Evolutionary conservation across 2,797 vertebrate species (phyloP).

Genomic region (Dallia pectoralis): DNA sequence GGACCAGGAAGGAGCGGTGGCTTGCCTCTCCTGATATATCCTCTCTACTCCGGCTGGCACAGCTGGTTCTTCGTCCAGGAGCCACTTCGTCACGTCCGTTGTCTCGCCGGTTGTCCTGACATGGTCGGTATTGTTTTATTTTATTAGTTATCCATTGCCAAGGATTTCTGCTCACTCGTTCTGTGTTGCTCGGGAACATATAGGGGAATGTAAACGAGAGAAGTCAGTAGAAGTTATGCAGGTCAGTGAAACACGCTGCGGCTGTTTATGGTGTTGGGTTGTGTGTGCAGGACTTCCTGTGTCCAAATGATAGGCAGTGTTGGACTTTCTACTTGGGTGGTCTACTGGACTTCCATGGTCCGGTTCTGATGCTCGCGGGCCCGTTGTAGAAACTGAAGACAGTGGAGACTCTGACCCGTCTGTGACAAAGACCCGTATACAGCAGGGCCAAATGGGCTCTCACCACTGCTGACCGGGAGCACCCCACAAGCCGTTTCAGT

Average conservation of each 20-base stretch:
- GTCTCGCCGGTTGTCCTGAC: not conserved
- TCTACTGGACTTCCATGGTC: not conserved
- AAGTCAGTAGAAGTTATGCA: not conserved
- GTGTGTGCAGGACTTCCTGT: not conserved
- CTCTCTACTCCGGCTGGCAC: no score
- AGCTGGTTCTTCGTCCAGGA: not conserved
- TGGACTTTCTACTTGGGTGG: not conserved
- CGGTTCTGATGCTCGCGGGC: no score
- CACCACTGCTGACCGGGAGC: no score
- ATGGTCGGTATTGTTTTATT: slow-evolving; percentile 12
- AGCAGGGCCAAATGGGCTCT: no score
- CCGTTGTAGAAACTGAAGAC: no score
- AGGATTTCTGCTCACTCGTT: not conserved
- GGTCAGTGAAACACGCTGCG: not conserved
- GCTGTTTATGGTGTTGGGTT: not conserved
- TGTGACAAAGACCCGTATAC: no score
- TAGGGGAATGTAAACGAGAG: not conserved
- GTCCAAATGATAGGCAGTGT: not conserved
- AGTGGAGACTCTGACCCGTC: no score
- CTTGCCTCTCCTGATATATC: not conserved
- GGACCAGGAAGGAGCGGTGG: not conserved
- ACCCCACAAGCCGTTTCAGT: no score
- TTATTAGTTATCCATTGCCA: no score
- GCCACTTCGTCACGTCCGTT: not conserved
- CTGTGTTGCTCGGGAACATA: not conserved